Conservation (phyloP, 2,113 vertebrate genomes). For the Leucosticte australis region DNA sequence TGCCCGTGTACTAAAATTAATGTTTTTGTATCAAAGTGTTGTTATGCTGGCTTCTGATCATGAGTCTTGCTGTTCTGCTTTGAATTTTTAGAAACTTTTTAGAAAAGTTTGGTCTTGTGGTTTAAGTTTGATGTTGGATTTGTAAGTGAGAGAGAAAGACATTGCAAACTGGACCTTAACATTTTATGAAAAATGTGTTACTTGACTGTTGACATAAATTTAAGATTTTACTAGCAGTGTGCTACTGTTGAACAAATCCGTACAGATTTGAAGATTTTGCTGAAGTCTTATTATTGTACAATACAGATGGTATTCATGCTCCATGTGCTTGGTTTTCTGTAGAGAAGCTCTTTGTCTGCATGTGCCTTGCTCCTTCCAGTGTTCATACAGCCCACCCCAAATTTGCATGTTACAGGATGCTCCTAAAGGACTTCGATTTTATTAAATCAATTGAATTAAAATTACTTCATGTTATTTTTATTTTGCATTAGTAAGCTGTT, state of each 20-base stretch:
- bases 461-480: background rate
- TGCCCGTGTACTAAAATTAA: background rate
- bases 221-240: background rate
- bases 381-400: background rate
- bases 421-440: background rate
- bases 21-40: background rate
- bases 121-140: background rate
- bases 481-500: background rate
- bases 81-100: background rate
- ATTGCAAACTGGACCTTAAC: background rate
- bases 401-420: background rate
- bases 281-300: background rate
- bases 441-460: background rate
- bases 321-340: background rate
- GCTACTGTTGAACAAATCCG: fast-evolving
- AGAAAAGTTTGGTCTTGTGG: background rate
- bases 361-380: background rate
- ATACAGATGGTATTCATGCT: background rate
- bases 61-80: background rate
- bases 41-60: background rate
- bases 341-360: background rate
- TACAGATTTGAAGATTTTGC: background rate
- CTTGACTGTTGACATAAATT: background rate
- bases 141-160: background rate
- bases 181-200: background rate